These are phyloP conservation scores for Endotricha flammealis DNA, from an alignment of 2,888 invertebrate species.

Conservation along the genomic window DNA sequence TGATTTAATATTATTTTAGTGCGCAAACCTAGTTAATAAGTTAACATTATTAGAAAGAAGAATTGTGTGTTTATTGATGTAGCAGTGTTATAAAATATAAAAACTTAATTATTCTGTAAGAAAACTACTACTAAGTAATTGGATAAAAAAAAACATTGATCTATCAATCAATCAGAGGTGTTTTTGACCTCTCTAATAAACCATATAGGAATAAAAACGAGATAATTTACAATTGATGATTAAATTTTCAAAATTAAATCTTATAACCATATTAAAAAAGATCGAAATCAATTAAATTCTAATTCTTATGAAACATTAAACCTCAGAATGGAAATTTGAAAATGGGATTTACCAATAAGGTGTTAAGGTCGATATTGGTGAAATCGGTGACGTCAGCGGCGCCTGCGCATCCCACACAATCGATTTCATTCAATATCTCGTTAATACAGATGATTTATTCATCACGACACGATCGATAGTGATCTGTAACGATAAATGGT, in stretches of 20 bases:
- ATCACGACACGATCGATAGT: constrained; percentile 41
- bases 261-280: not conserved
- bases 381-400: constrained; percentile 48
- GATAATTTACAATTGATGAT: constrained; percentile 19
- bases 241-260: not conserved
- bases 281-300: not conserved
- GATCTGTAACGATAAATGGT: constrained; percentile 41
- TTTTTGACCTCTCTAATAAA: constrained; percentile 26
- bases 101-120: not conserved
- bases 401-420: constrained; percentile 59
- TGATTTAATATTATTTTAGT: no score
- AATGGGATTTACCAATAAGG: constrained; percentile 37
- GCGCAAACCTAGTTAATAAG: no score
- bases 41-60: no score
- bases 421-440: constrained; percentile 39
- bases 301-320: not conserved
- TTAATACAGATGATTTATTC: constrained; percentile 57
- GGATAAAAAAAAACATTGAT: constrained; percentile 9
- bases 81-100: no score
- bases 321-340: constrained; percentile 18
- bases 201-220: constrained; percentile 27
- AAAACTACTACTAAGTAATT: not conserved
- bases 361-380: constrained; percentile 33
- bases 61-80: no score
- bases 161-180: constrained; percentile 24